These are phyloP conservation scores for Neoaliturus tenellus DNA, from an alignment of 2,888 invertebrate genomes.

Conservation along the genomic window DNA sequence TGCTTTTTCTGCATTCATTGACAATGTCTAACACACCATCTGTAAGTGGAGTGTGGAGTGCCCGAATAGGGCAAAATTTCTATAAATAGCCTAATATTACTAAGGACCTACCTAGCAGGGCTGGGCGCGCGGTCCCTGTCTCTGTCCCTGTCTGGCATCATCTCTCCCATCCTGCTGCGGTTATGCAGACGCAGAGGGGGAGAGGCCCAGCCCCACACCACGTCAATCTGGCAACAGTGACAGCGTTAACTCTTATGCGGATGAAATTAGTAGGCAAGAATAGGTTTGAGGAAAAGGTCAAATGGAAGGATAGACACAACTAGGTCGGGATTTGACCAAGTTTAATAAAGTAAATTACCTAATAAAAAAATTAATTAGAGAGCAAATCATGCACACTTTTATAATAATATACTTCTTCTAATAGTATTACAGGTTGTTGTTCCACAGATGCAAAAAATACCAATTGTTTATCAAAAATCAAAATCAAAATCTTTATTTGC, in stretches of 20 bases:
- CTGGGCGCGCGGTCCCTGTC: constrained; percentile 62
- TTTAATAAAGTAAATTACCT: background rate
- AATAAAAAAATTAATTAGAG: background rate
- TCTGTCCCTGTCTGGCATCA: constrained; percentile 60
- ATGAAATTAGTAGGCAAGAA: background rate
- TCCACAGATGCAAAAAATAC: too few relatives aligned
- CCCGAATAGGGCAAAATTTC: too few relatives aligned
- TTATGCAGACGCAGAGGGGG: constrained; percentile 88
- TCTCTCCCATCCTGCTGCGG: constrained; percentile 70
- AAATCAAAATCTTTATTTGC: too few relatives aligned
- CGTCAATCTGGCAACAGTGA: constrained; percentile 83
- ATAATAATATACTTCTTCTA: too few relatives aligned
- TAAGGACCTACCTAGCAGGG: constrained; percentile 72
- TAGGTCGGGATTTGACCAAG: too few relatives aligned
- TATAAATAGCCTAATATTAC: too few relatives aligned
- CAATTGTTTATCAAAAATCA: too few relatives aligned
- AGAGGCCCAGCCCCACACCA: constrained; percentile 97
- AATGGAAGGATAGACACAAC: too few relatives aligned
- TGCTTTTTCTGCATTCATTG: too few relatives aligned
- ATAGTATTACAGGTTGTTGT: too few relatives aligned
- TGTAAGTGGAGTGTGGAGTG: too few relatives aligned
- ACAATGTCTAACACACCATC: too few relatives aligned
- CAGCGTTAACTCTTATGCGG: background rate
- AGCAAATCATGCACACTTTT: background rate
- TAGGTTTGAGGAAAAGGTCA: background rate